Conservation (phyloP, 2,888 invertebrate species). For the Eupithecia inturbata region DNA sequence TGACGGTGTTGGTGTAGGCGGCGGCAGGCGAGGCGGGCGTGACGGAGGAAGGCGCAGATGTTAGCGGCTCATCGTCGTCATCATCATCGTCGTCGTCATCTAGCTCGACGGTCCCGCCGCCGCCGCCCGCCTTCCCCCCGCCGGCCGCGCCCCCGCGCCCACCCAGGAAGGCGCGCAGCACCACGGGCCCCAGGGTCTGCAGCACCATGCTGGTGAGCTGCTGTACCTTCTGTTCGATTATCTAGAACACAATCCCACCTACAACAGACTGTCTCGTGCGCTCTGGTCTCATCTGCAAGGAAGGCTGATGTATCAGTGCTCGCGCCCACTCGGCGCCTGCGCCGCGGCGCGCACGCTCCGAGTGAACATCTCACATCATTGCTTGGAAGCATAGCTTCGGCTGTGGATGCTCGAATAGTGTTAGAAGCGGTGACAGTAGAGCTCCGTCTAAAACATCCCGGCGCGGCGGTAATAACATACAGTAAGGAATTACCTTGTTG, state of each 20-base stretch:
- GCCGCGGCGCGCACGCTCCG: background rate
- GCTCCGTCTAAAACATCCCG: background rate
- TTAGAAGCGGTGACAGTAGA: background rate
- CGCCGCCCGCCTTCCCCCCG: conserved; percentile 64
- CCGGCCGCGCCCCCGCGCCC: conserved; percentile 67
- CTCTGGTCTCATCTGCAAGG: conserved; percentile 23
- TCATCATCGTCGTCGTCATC: conserved; percentile 84
- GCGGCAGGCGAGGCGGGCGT: conserved; percentile 24
- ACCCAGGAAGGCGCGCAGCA: conserved; percentile 85
- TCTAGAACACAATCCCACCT: conserved; percentile 83
- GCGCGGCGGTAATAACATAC: background rate
- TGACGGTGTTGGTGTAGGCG: conserved; percentile 17
- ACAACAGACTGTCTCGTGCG: conserved; percentile 44
- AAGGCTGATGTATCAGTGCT: conserved; percentile 10
- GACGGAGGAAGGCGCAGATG: conserved; percentile 41
- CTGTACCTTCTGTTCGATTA: conserved; percentile 91
- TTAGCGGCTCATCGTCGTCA: conserved; percentile 73
- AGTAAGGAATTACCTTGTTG: background rate
- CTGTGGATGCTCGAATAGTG: background rate
- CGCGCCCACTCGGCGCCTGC: background rate
- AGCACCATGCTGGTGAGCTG: conserved; percentile 88
- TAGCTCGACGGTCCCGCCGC: conserved; percentile 78
- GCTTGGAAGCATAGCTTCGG: background rate
- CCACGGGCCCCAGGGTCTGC: conserved; percentile 89
- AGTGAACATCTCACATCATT: background rate